Base-by-base conservation (phyloP, 2,888 invertebrate species). In the Drosophila affinis region DNA sequence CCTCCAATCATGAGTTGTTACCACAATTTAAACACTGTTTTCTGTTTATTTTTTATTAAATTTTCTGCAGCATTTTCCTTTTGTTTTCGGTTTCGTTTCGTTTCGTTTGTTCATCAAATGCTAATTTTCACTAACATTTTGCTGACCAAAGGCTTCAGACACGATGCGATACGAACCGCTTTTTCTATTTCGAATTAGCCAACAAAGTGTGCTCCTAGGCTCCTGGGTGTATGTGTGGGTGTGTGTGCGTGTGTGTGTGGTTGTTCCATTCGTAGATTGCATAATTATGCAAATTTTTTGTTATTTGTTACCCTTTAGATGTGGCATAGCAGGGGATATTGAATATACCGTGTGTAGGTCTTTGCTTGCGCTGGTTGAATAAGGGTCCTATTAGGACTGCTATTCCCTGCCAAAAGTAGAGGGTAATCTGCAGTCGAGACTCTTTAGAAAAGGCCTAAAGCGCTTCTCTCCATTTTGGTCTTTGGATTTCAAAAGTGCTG, bases 231-330 rank as follows among this genome's bases (percentile, higher is more conserved):
- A 21, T 52, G 46, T 44, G 39, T 21, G 21, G 3, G 58, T 55
- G 60, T 54, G 62, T 17, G 46, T 55, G 60, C 53, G 62, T 17
- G 46, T 9, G 48, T 10, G 46, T 51, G 57, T 12, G 65, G 45
- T 70, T 62, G 65, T 59, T 62, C 58, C 61, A 57, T 65, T 78
- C 67, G 77, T 80, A 87, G 85, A 88, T 89, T 89, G 88, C 89
- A 89, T 88, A 88, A 88, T 88, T 89, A 89, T 88, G 88, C 82
- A 89, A 88, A 89, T 89, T 81, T 47, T 72, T 72, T 77, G 72
- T 79, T 88, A 79, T 88, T 87, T 77, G 83, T 87, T 45, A 46
- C 56, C 65, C 65, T 18, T 56, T 27, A 54, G 39, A 48, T 54
- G 49, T 21, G 14, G 5, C 17, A 45, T 49, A 12, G 49, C 18